Percentiles rank a stretch among this genome's conserved stretches.
Evolutionary conservation across 2,888 invertebrate species (phyloP).

Genomic region (Cybosia mesomella): DNA sequence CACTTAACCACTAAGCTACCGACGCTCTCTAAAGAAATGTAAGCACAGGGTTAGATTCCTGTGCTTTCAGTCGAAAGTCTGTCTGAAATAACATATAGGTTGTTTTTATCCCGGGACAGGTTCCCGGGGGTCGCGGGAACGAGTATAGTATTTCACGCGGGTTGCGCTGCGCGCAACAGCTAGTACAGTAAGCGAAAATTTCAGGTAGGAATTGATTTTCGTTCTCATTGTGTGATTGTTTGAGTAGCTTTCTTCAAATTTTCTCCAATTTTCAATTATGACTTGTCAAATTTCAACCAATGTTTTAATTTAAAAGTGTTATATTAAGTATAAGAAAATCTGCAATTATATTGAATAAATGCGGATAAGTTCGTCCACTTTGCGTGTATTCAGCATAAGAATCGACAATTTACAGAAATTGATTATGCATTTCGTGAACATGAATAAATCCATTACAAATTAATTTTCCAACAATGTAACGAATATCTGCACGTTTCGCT

Average conservation of each 20-base stretch:
- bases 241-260: neutral
- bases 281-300: no score
- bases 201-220: no score
- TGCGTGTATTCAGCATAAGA: neutral
- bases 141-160: neutral
- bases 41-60: neutral
- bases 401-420: neutral
- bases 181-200: no score
- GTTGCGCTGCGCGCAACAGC: no score
- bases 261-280: neutral
- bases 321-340: no score
- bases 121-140: neutral
- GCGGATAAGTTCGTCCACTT: conserved; percentile 7
- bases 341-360: no score
- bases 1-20: no score
- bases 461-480: neutral
- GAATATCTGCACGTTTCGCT: conserved; percentile 9
- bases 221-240: no score
- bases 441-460: conserved; percentile 5
- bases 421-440: neutral
- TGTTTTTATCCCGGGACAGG: neutral
- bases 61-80: no score
- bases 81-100: neutral
- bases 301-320: neutral
- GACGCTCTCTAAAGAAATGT: neutral